phyloP scores from a whole-genome alignment of 2,888 invertebrate genomes.

The Brachynemurus nebulosus region DNA sequence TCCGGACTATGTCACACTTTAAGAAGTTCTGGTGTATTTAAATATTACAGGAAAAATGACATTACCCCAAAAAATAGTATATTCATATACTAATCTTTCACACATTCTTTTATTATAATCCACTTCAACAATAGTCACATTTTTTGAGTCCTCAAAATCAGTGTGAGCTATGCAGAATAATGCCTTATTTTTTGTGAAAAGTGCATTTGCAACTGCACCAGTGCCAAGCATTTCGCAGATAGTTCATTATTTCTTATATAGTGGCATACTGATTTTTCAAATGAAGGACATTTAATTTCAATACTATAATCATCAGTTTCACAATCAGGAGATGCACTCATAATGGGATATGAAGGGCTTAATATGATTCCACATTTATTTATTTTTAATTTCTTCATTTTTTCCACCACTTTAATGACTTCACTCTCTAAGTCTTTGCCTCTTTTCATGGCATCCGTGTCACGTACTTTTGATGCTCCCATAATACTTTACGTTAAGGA shows the following conservation, averaged over 20 bases:
- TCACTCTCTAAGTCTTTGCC: constrained; percentile 10
- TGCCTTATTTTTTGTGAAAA: neutral
- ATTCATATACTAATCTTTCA: no score
- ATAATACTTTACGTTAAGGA: constrained; percentile 5
- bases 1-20: no score
- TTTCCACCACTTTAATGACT: constrained; percentile 6
- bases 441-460: constrained; percentile 12
- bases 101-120: no score
- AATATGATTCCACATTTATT: constrained; percentile 12
- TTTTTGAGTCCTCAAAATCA: no score
- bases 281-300: constrained; percentile 15
- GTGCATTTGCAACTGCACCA: no score
- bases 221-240: neutral
- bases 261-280: neutral
- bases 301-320: constrained; percentile 9
- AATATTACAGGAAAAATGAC: no score
- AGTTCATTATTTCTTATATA: neutral
- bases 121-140: no score
- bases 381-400: constrained; percentile 9
- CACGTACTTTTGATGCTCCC: constrained; percentile 8
- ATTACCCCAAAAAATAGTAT: no score
- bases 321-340: constrained; percentile 14
- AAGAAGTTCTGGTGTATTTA: no score
- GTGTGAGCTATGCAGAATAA: neutral
- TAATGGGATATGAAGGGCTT: constrained; percentile 8